Conservation (phyloP, 2,113 vertebrate species). For the Microtus montanus region DNA sequence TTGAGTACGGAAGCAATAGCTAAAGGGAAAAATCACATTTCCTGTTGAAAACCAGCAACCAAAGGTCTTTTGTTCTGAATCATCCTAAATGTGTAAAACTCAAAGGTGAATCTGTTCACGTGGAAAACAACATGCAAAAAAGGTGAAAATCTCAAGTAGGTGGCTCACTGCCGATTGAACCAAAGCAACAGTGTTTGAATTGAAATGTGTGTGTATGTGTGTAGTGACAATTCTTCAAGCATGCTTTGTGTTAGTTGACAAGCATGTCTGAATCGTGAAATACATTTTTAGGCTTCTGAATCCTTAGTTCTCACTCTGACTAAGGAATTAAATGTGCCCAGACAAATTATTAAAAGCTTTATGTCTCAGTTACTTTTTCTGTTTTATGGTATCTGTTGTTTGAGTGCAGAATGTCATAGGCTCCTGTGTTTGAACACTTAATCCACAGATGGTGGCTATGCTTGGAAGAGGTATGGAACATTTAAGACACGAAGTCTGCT, state of each 20-base stretch:
- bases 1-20: not conserved
- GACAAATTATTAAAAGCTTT: not conserved
- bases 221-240: not conserved
- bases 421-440: not conserved
- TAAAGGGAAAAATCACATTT: not conserved
- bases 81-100: conserved; percentile 20
- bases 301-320: not conserved
- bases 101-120: conserved; percentile 1
- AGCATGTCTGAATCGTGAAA: not conserved
- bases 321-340: not conserved
- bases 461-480: not conserved
- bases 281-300: not conserved
- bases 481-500: not conserved
- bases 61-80: not conserved
- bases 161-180: not conserved
- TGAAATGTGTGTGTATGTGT: not conserved
- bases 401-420: not conserved
- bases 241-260: not conserved
- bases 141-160: not conserved
- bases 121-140: not conserved
- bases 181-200: not conserved
- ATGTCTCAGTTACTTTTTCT: not conserved
- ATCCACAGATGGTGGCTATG: no score
- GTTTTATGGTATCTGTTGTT: not conserved
- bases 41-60: not conserved